Evolutionary conservation across 1,140 invertebrate genomes (phyloP).

Genomic region (Zaprionus davidi): DNA sequence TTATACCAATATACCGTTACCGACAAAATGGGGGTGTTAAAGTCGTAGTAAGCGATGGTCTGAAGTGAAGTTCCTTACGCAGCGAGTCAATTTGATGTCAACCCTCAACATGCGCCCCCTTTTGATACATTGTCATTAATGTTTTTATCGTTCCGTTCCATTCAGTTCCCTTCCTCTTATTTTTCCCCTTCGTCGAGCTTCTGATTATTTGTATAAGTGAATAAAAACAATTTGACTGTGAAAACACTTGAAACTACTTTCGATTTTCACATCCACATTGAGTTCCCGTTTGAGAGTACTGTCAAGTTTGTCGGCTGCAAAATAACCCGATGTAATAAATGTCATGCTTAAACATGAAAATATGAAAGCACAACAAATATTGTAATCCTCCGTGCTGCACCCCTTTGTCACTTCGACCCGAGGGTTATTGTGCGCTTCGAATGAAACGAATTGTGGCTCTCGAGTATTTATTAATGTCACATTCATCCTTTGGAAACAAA

Average conservation of each 20-base stretch:
- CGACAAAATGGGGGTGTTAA: constrained; percentile 8
- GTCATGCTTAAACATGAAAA: constrained; percentile 54
- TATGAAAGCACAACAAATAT: constrained; percentile 64
- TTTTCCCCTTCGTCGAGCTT: constrained; percentile 37
- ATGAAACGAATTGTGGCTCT: constrained; percentile 46
- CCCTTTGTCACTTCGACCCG: constrained; percentile 52
- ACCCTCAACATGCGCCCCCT: constrained; percentile 59
- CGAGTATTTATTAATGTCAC: constrained; percentile 44
- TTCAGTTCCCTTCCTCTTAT: constrained; percentile 26
- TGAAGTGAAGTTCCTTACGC: constrained; percentile 17
- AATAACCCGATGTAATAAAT: constrained; percentile 71
- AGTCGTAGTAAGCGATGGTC: constrained; percentile 33
- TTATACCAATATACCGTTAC: not conserved
- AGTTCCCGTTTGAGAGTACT: constrained; percentile 27
- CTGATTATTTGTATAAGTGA: constrained; percentile 75
- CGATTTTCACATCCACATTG: constrained; percentile 67
- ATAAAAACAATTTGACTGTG: constrained; percentile 82
- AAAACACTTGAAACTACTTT: constrained; percentile 79
- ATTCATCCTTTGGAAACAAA: constrained; percentile 12
- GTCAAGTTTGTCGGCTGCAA: constrained; percentile 15
- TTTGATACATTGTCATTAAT: constrained; percentile 54
- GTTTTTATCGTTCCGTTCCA: constrained; percentile 36
- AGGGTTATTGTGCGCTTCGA: constrained; percentile 7
- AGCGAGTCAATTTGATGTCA: constrained; percentile 38
- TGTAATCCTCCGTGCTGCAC: constrained; percentile 65